These are phyloP conservation scores for Catagonus wagneri DNA, from an alignment of 2,113 vertebrate species.

Conservation along the genomic window DNA sequence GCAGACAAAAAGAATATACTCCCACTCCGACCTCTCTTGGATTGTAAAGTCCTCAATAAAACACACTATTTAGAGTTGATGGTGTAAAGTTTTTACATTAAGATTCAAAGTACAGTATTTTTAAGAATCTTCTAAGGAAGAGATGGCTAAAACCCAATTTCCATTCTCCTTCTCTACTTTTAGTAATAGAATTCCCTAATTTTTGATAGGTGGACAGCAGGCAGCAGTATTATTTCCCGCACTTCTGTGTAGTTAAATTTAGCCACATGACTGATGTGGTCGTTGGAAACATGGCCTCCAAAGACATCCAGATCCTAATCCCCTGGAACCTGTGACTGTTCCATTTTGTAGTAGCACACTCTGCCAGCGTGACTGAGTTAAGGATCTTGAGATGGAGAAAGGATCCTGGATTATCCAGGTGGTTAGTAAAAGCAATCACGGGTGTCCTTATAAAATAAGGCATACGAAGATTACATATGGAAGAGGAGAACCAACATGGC, in stretches of 20 bases:
- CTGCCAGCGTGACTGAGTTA: neutral
- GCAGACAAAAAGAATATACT: neutral
- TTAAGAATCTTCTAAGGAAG: neutral
- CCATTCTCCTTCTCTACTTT: neutral
- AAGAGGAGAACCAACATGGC: neutral
- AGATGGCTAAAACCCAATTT: neutral
- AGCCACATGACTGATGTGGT: neutral
- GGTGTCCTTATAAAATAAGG: neutral
- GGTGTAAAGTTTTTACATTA: neutral
- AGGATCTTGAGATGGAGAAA: neutral
- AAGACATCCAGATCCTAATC: neutral
- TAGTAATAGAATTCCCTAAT: neutral
- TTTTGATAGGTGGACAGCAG: neutral
- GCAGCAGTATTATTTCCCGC: neutral
- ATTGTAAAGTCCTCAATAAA: constrained; percentile 1
- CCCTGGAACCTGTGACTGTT: neutral
- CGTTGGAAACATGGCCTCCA: neutral
- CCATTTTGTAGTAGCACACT: neutral
- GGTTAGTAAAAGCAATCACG: neutral
- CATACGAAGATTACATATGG: neutral
- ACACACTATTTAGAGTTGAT: neutral
- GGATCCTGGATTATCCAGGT: neutral
- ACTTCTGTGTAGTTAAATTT: neutral
- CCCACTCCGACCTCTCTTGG: neutral
- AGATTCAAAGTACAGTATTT: neutral